phyloP scores from a whole-genome alignment of 2,113 vertebrate species.

The Eulemur rufifrons region DNA sequence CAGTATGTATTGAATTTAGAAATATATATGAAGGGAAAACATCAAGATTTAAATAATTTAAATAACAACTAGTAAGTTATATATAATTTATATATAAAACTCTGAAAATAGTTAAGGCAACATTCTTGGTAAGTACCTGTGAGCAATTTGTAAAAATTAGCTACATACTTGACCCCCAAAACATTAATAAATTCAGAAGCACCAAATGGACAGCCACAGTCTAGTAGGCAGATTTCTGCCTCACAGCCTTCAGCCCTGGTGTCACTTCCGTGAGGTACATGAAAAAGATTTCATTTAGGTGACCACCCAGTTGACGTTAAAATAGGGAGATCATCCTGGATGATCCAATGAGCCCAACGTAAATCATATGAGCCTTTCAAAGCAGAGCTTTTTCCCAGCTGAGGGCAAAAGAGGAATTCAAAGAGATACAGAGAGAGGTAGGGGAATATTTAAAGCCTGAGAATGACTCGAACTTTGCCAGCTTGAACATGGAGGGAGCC shows the following conservation, averaged over 20 bases:
- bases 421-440: background rate
- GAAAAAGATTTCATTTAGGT: background rate
- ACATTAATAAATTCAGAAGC: background rate
- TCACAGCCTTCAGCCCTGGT: fast-evolving
- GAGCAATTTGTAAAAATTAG: background rate
- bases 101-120: background rate
- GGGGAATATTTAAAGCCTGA: background rate
- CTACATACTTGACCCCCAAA: background rate
- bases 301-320: background rate
- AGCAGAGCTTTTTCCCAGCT: background rate
- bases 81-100: background rate
- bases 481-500: background rate
- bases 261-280: background rate
- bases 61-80: background rate
- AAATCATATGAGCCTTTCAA: background rate
- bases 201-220: fast-evolving
- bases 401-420: background rate
- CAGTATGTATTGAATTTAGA: background rate
- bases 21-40: background rate
- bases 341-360: background rate
- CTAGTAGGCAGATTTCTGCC: background rate
- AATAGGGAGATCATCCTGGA: background rate
- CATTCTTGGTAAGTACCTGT: background rate
- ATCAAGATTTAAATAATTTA: background rate
- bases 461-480: too few species aligned